Evolutionary conservation across 2,888 invertebrate species (phyloP), one percentile per base, ranked within the genome.

Genomic region (Pachymerium ferrugineum): DNA sequence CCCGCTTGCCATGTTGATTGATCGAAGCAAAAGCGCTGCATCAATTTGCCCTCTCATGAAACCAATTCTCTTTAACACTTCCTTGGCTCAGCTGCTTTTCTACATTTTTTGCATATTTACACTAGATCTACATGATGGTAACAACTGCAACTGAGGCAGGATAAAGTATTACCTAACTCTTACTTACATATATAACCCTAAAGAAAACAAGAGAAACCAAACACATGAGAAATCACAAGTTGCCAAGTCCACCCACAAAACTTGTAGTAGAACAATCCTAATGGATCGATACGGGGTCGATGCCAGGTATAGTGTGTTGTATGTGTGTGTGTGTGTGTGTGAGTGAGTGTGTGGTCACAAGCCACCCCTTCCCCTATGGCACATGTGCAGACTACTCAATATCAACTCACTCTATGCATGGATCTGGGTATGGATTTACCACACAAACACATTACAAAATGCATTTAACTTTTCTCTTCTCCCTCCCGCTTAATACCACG

Each of bases 341-440:
- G n/a, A n/a, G n/a, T n/a, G n/a, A n/a, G n/a, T n/a, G n/a, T 22
- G 54, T 54, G 54, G 54, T 25, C 54, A 54, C 54, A 54, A 54
- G 54, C 54, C 54, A n/a, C n/a, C n/a, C n/a, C n/a, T n/a, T n/a
- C 54, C 38, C 54, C 54, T 22, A 54, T 54, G 54, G 54, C 54
- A 54, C 54, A 54, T 54, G 54, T 54, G 54, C 54, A 54, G 54
- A 54, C 54, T 54, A 25, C 54, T 54, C 54, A 54, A 54, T 54
- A 54, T 54, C 54, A 54, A 54, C 54, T 54, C 54, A 54, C 54
- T 54, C 54, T 22, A 54, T 54, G 54, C 54, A 54, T 54, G 54
- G 54, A 54, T 54, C 14, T 25, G 22, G 25, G 8, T 54, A 54
- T 54, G 54, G 54, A 54, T 54, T 54, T 54, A 54, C 54, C 54